phyloP scores from a whole-genome alignment of 2,888 invertebrate genomes.

The Chorisops tibialis region DNA sequence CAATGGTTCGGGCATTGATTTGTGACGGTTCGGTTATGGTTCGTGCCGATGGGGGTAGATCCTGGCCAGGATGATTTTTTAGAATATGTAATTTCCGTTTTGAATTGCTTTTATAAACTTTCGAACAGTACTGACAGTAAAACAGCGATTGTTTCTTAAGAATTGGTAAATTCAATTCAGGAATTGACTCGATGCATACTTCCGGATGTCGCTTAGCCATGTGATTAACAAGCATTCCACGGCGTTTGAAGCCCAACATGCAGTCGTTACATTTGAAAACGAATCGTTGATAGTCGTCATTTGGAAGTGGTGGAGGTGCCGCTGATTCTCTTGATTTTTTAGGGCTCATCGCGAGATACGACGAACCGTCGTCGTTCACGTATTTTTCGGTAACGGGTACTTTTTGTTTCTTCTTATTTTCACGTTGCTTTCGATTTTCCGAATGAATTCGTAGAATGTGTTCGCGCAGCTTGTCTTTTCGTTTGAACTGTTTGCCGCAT shows the following conservation, averaged over 20 bases:
- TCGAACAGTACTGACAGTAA: constrained; percentile 81
- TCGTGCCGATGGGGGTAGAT: constrained; percentile 52
- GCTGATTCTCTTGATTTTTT: constrained; percentile 36
- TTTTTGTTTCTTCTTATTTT: constrained; percentile 8
- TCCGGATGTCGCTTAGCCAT: constrained; percentile 72
- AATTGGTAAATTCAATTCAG: constrained; percentile 74
- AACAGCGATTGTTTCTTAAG: constrained; percentile 73
- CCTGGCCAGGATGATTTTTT: constrained; percentile 74
- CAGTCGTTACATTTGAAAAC: constrained; percentile 75
- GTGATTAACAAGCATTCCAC: constrained; percentile 85
- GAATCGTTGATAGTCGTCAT: constrained; percentile 68
- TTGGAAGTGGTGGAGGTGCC: constrained; percentile 31
- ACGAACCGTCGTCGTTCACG: constrained; percentile 1
- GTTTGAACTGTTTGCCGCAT: constrained; percentile 74
- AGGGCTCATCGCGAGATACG: constrained; percentile 16
- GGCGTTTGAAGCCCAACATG: constrained; percentile 69
- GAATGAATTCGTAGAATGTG: constrained; percentile 35
- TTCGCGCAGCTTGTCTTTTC: constrained; percentile 49
- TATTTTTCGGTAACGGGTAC: neutral
- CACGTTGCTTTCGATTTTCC: constrained; percentile 21
- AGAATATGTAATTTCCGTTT: constrained; percentile 79
- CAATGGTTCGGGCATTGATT: constrained; percentile 68
- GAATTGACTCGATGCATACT: constrained; percentile 62
- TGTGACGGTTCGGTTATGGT: constrained; percentile 53
- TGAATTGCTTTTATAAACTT: constrained; percentile 78